These are phyloP conservation scores for Eulacestoma nigropectus DNA, from an alignment of 2,113 vertebrate genomes.

Conservation along the genomic window DNA sequence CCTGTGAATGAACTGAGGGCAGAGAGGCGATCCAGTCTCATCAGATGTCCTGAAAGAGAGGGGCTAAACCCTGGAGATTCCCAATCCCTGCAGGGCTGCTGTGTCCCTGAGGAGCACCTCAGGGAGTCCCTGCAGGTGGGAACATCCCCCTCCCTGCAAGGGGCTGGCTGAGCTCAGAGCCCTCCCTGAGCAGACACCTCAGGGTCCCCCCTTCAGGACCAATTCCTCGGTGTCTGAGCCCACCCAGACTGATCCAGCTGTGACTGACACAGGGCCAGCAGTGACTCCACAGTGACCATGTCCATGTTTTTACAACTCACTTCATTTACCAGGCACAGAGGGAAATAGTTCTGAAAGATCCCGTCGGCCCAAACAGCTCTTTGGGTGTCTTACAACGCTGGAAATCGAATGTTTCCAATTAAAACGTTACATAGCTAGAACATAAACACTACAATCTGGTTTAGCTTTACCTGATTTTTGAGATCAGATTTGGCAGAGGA, in stretches of 20 bases:
- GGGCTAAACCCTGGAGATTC: not conserved
- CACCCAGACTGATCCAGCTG: not conserved
- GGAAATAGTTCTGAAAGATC: not conserved
- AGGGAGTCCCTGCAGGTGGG: not conserved
- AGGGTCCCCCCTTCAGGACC: not conserved
- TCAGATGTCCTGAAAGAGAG: not conserved
- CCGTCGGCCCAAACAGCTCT: not conserved
- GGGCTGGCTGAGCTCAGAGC: not conserved
- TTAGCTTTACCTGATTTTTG: not conserved
- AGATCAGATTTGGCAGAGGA: not conserved
- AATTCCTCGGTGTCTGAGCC: not conserved
- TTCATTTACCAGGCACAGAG: not conserved
- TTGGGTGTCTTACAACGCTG: not conserved
- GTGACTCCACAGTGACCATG: not conserved
- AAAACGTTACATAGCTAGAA: not conserved
- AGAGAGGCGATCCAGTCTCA: too few species aligned
- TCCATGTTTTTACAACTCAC: not conserved
- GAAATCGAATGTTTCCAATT: not conserved
- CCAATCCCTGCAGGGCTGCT: not conserved
- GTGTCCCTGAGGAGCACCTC: not conserved
- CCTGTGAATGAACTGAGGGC: not conserved
- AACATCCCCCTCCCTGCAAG: not conserved
- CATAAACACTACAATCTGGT: not conserved
- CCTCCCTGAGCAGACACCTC: not conserved
- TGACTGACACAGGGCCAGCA: not conserved